Evolutionary conservation across 1,140 invertebrate genomes (phyloP), one percentile per base, ranked within the genome.

Genomic region (Dendrolimus punctatus): DNA sequence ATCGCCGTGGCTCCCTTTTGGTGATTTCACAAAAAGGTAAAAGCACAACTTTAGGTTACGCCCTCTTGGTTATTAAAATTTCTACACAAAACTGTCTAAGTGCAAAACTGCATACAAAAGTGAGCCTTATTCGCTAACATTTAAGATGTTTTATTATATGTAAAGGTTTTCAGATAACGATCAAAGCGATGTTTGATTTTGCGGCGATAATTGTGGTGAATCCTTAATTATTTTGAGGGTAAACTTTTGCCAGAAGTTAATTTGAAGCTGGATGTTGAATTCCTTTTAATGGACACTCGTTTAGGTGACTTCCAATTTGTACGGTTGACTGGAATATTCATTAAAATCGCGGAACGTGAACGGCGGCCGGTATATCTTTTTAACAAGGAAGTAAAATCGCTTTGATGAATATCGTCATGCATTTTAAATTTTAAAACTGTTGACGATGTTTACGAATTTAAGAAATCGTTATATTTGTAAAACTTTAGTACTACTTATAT

Each of bases 221-320:
- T 86, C 83, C 75, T 82, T 86, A 86, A 86, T 86, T 86, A 84
- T 86, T 86, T 85, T 80, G 80, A 81, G 80, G 82, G 82, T 85
- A 85, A 85, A 85, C 82, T 85, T 84, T 80, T 72, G 64, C 72
- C 65, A 23, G 53, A 74, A 84, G 82, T 85, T 84, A 85, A 85
- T 85, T 85, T 84, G 73, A 79, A 65, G 70, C 61, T 76, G 72
- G 66, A 70, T 78, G 74, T 82, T 80, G 71, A 71, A 77, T 84
- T 82, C 78, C 73, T 77, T 80, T 81, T 84, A 85, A 85, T 84
- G 80, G 79, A 80, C 76, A 85, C 77, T 80, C 74, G 80, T 82
- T 83, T 78, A 64, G 74, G 74, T 78, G 76, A 82, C 80, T 82
- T 76, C 76, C 77, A 84, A 84, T 85, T 85, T 82, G 73, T 75